These are phyloP conservation scores for Polypterus senegalus DNA, from an alignment of 2,113 vertebrate genomes.

Conservation along the genomic window DNA sequence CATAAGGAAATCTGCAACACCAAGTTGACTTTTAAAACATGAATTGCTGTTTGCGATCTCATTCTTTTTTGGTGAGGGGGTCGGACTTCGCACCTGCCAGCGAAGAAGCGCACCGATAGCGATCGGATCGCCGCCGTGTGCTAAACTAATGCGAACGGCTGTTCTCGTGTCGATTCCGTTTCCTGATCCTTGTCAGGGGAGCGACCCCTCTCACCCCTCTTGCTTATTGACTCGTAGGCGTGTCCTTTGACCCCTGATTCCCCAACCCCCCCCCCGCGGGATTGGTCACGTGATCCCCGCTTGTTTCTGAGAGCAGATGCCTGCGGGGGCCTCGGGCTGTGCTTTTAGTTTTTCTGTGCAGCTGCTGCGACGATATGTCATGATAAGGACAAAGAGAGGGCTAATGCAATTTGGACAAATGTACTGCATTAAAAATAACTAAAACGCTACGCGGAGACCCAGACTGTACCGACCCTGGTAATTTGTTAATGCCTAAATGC, in stretches of 20 bases:
- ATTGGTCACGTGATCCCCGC: constrained; percentile 48
- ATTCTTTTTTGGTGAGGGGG: no score
- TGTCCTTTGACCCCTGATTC: constrained; percentile 29
- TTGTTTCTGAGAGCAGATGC: constrained; percentile 47
- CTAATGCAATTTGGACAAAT: constrained; percentile 39
- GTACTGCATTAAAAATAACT: no score
- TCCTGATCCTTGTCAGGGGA: constrained; percentile 25
- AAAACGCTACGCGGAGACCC: no score
- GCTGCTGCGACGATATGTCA: constrained; percentile 32
- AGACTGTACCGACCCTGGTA: constrained; percentile 14
- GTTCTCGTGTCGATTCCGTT: constrained; percentile 27
- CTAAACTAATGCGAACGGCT: no score
- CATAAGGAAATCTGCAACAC: no score
- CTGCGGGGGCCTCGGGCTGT: constrained; percentile 28
- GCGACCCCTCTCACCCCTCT: constrained; percentile 20
- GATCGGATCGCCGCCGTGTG: no score
- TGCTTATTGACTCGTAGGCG: constrained; percentile 26
- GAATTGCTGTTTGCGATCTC: no score
- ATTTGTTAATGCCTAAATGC: constrained; percentile 16
- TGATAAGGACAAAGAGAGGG: constrained; percentile 28
- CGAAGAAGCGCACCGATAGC: no score
- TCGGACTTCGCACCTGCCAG: no score
- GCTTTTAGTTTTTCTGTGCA: constrained; percentile 25
- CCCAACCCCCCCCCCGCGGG: constrained; percentile 20
- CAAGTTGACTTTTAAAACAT: no score